Conservation (phyloP, 2,797 vertebrate species). For the Cheirogaleus major region DNA sequence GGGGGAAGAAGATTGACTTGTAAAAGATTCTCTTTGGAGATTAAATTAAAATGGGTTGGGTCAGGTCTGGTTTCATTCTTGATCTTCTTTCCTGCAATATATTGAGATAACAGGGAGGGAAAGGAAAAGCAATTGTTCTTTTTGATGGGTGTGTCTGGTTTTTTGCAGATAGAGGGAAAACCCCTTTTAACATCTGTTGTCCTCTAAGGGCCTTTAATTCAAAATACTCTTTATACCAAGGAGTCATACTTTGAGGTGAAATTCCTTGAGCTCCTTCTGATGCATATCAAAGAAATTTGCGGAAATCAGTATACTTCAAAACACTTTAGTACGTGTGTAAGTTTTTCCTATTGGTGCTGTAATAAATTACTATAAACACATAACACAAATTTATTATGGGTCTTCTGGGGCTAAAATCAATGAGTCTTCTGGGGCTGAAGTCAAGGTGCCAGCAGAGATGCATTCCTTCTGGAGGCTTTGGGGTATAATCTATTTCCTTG, state of each 20-base stretch:
- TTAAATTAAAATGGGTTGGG: background rate
- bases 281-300: background rate
- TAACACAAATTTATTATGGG: background rate
- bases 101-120: background rate
- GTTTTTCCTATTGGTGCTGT: background rate
- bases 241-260: background rate
- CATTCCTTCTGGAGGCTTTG: background rate
- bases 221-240: background rate
- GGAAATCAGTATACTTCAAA: background rate
- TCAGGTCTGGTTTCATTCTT: background rate
- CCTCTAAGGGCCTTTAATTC: background rate
- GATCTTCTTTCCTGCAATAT: background rate
- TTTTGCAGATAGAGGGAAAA: background rate
- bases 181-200: background rate
- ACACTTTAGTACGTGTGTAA: background rate
- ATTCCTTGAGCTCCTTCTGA: background rate
- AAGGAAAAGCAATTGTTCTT: background rate
- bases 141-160: background rate
- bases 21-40: background rate
- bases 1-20: background rate
- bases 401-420: background rate
- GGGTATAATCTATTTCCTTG: background rate
- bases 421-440: background rate
- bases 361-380: background rate
- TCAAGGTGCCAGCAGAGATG: background rate